Evolutionary conservation across 2,888 invertebrate species (phyloP).

Genomic region (Diloba caeruleocephala): DNA sequence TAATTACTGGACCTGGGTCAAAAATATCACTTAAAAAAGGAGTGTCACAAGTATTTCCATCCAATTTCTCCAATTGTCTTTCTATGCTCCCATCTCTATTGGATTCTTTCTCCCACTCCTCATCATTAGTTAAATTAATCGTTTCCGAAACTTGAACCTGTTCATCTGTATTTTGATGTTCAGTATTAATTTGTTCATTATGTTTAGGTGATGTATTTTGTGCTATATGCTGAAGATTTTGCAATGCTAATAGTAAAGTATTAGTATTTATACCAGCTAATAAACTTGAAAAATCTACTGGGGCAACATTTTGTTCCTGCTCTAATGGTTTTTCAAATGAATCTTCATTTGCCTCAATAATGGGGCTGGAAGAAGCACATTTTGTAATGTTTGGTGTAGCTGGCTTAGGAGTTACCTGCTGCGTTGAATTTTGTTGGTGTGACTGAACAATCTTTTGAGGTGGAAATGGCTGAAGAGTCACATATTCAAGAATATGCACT

Average conservation of each 20-base stretch:
- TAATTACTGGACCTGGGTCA: conserved; percentile 78
- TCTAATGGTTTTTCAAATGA: conserved; percentile 19
- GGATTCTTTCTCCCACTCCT: conserved; percentile 83
- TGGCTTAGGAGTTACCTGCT: conserved; percentile 25
- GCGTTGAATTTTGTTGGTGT: conserved; percentile 22
- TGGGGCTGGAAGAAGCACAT: conserved; percentile 17
- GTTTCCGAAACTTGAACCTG: conserved; percentile 67
- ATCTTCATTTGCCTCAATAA: conserved; percentile 20
- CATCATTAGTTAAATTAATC: conserved; percentile 83
- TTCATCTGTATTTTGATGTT: conserved; percentile 40
- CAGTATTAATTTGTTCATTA: conserved; percentile 41
- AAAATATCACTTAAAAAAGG: conserved; percentile 86
- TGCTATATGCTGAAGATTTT: conserved; percentile 80
- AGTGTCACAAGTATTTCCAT: conserved; percentile 78
- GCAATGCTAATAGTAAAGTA: conserved; percentile 78
- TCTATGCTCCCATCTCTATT: conserved; percentile 79
- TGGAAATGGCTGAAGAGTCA: conserved; percentile 67
- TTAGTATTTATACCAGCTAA: conserved; percentile 81
- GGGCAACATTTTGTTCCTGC: conserved; percentile 39
- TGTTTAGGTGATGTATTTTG: conserved; percentile 56
- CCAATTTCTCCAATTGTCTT: conserved; percentile 74
- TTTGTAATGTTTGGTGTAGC: conserved; percentile 13
- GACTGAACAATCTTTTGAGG: conserved; percentile 12
- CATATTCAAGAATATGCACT: conserved; percentile 77
- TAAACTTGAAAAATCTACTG: conserved; percentile 74